phyloP scores from a whole-genome alignment of 2,113 vertebrate genomes.

The Atractosteus spatula region DNA sequence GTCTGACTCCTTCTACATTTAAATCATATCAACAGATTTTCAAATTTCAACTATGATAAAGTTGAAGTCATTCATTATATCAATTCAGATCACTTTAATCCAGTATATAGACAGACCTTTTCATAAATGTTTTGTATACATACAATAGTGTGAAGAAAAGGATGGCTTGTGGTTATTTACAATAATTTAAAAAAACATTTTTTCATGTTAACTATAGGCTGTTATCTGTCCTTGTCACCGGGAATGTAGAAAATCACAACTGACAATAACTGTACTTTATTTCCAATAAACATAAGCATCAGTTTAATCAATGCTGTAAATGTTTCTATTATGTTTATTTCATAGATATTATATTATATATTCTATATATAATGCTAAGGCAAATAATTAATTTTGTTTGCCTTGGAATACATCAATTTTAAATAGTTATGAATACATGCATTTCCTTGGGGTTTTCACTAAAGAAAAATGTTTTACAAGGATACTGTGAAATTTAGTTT shows the following conservation, averaged over 20 bases:
- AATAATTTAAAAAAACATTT: slow-evolving; percentile 13
- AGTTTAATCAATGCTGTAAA: slow-evolving; percentile 33
- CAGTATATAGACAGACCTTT: neutral
- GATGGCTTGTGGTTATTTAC: slow-evolving; percentile 26
- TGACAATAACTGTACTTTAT: slow-evolving; percentile 41
- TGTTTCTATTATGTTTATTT: slow-evolving; percentile 41
- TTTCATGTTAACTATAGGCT: slow-evolving; percentile 45
- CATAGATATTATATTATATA: slow-evolving; percentile 5
- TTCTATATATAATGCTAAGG: neutral
- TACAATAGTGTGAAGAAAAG: slow-evolving; percentile 21
- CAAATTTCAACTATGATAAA: neutral
- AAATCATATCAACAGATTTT: neutral
- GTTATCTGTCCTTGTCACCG: slow-evolving; percentile 48
- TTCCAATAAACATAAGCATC: slow-evolving; percentile 61
- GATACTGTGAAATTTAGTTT: no score
- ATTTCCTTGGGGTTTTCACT: no score
- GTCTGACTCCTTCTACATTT: neutral
- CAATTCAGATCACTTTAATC: neutral
- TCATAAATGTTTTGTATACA: slow-evolving; percentile 33
- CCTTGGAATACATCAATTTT: no score
- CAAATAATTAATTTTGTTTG: no score
- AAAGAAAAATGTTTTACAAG: no score
- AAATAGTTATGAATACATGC: no score
- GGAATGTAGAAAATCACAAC: neutral
- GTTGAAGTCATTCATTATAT: neutral